Conservation (phyloP, 2,888 invertebrate species). For the Griposia aprilina region DNA sequence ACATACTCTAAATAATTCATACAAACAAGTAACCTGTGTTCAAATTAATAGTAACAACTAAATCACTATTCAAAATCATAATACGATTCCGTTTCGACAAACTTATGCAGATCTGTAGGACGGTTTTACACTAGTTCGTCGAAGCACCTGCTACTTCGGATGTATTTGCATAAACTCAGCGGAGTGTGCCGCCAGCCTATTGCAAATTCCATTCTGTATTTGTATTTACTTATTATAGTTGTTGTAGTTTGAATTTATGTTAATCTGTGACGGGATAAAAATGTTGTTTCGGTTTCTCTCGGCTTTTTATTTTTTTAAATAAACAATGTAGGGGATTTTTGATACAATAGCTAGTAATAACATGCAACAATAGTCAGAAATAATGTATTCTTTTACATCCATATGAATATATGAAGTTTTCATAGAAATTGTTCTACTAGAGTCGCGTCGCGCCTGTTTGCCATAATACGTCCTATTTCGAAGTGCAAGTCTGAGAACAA, state of each 20-base stretch:
- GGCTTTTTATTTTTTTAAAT: slow-evolving; percentile 32
- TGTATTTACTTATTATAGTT: slow-evolving; percentile 62
- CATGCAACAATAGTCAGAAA: neutral
- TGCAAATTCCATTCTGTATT: slow-evolving; percentile 49
- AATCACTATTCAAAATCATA: slow-evolving; percentile 64
- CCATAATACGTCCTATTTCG: neutral
- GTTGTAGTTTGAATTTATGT: slow-evolving; percentile 48
- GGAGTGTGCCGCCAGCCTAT: slow-evolving; percentile 57
- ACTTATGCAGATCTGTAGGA: slow-evolving; percentile 69
- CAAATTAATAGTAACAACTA: slow-evolving; percentile 59
- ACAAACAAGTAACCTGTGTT: slow-evolving; percentile 57
- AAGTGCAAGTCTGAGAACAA: neutral
- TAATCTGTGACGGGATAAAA: slow-evolving; percentile 48
- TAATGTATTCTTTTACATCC: too few species aligned
- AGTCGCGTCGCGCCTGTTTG: too few species aligned
- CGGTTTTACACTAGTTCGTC: slow-evolving; percentile 59
- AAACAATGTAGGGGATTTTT: slow-evolving; percentile 18
- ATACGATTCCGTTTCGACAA: slow-evolving; percentile 63
- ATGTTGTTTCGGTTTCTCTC: slow-evolving; percentile 7
- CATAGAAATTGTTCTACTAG: too few species aligned
- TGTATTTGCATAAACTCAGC: slow-evolving; percentile 64
- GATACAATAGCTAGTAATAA: neutral
- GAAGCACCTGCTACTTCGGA: slow-evolving; percentile 61
- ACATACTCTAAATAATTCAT: slow-evolving; percentile 57
- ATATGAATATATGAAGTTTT: too few species aligned